Evolutionary conservation across 2,888 invertebrate genomes (phyloP), one percentile per base, ranked within the genome.

Genomic region (Phengaris arion): DNA sequence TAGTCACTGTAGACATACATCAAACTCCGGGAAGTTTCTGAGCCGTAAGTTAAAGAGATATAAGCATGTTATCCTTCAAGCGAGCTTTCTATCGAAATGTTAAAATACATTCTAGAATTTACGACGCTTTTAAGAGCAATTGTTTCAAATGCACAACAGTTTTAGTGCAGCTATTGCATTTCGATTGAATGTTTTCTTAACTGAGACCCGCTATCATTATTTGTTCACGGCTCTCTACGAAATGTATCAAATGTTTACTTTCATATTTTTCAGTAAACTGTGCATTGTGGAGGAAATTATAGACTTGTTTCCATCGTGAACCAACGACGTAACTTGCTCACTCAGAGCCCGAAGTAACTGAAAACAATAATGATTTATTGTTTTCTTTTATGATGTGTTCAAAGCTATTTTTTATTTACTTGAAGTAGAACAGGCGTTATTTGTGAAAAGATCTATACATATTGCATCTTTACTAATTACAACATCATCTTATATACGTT

Each of bases 1-100:
- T 79, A 81, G 80, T 82, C 77, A 77, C 77, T 80, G 80, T 82
- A 77, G 81, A 82, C 79, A 80, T 82, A 77, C 83, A 83, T 78
- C 81, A 80, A 79, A 76, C 70, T 74, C 77, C 79, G 76, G 80
- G 79, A 80, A 76, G 79, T 75, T 80, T 70, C 74, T 78, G 79
- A 77, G 77, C 79, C 79, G 82, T 81, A 81, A 81, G 82, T 83
- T 77, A 77, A 78, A 76, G 75, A 77, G 76, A 78, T 79, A 76
- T 80, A 78, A 81, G 78, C 79, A 79, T 76, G 79, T 80, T 76
- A 76, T 80, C 52, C 55, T 75, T 74, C 70, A 75, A 74, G 78
- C 74, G 64, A 75, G 74, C 74, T 73, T 64, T 80, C 77, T 74
- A 76, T 78, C 52, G 75, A 77, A 77, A 76, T 68, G 54, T 15